These are phyloP conservation scores for Drosophila paranaensis DNA, from an alignment of 2,888 invertebrate genomes.

Conservation along the genomic window DNA sequence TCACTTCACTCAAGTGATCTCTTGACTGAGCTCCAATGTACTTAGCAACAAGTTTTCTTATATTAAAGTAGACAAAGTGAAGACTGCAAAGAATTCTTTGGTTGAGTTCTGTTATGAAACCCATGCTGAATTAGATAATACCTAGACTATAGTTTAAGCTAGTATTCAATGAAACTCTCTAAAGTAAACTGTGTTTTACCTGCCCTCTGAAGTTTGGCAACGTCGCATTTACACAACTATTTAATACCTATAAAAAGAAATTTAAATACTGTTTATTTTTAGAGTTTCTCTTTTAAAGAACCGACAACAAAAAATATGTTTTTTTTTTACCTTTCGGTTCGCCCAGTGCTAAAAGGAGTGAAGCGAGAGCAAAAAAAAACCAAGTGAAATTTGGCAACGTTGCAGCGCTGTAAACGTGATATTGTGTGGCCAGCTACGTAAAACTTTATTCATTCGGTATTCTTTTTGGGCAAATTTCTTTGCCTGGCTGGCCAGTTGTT, in stretches of 20 bases:
- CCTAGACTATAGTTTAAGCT: neutral
- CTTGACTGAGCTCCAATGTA: neutral
- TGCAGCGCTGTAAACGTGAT: constrained; percentile 35
- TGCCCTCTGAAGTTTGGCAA: constrained; percentile 5
- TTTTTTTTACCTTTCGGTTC: neutral
- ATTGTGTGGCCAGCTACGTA: constrained; percentile 34
- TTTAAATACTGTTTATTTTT: neutral
- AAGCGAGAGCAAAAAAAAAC: neutral
- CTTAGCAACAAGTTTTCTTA: neutral
- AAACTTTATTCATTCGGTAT: constrained; percentile 47
- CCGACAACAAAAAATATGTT: neutral
- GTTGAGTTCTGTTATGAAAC: constrained; percentile 5
- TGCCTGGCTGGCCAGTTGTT: constrained; percentile 35
- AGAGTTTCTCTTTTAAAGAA: neutral
- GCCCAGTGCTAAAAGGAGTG: neutral
- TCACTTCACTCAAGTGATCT: constrained; percentile 1
- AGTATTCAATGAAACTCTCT: no score
- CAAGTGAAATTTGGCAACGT: constrained; percentile 41
- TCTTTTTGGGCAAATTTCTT: constrained; percentile 38
- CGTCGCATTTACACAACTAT: neutral
- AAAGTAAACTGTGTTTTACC: neutral
- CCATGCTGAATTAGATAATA: neutral
- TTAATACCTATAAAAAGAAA: neutral
- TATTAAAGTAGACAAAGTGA: neutral
- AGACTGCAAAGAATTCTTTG: no score